Evolutionary conservation across 1,140 invertebrate genomes (phyloP).

Genomic region (Pogonomyrmex californicus): DNA sequence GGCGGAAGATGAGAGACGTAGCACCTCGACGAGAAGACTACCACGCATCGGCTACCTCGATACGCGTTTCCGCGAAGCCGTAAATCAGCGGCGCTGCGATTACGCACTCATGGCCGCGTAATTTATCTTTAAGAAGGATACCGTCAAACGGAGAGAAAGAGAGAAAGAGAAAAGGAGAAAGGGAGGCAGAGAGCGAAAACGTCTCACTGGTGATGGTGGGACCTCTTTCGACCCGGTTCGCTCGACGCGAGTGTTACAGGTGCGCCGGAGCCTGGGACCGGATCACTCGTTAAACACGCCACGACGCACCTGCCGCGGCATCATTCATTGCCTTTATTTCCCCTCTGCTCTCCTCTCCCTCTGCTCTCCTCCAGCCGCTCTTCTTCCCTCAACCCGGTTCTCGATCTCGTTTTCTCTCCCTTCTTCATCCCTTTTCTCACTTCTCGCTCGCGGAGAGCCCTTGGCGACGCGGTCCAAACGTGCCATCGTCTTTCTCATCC

Average conservation of each 20-base stretch:
- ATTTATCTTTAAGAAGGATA: conserved; percentile 60
- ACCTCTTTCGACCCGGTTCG: conserved; percentile 58
- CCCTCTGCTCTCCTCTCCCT: conserved; percentile 2
- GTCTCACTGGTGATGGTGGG: conserved; percentile 13
- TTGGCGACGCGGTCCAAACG: conserved; percentile 27
- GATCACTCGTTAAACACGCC: conserved; percentile 78
- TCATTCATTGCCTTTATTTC: conserved; percentile 81
- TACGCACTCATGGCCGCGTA: conserved; percentile 54
- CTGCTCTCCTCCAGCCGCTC: conserved; percentile 4
- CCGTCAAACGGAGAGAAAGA: neutral
- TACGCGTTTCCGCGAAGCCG: conserved; percentile 63
- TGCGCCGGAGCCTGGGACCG: conserved; percentile 77
- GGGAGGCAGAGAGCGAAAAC: conserved; percentile 24
- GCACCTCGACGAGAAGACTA: conserved; percentile 19
- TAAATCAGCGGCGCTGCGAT: conserved; percentile 62
- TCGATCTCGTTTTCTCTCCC: conserved; percentile 46
- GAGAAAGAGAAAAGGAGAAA: neutral
- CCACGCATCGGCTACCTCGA: conserved; percentile 53
- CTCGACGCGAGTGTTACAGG: conserved; percentile 75
- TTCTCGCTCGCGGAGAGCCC: conserved; percentile 12
- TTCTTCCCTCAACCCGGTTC: neutral
- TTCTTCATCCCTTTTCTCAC: conserved; percentile 29
- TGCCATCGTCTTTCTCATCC: conserved; percentile 21
- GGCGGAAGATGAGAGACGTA: conserved; percentile 18
- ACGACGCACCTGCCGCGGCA: conserved; percentile 79